A percentile compares a stretch with the other conserved stretches of the same genome.
Evolutionary conservation across 2,888 invertebrate species (phyloP).

Genomic region (Gryllus longicercus): DNA sequence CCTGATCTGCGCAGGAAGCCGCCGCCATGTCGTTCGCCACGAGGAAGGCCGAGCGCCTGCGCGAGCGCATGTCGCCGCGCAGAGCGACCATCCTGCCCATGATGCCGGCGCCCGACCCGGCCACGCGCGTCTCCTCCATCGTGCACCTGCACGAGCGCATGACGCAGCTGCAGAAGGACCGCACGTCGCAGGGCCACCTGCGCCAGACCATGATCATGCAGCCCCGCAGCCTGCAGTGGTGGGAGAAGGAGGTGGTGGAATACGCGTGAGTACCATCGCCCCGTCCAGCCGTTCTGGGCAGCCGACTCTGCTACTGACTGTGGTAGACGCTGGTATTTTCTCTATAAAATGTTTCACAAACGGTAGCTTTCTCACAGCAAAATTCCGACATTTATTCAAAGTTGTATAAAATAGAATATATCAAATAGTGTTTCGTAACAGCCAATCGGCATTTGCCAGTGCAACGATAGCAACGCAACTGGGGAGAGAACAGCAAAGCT

Average conservation of each 20-base stretch:
- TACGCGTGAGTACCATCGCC: slow-evolving; percentile 28
- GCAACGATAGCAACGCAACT: too few species aligned
- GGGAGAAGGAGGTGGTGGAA: slow-evolving; percentile 28
- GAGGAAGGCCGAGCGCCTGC: background rate
- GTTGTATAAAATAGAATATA: too few species aligned
- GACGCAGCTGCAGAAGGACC: slow-evolving; percentile 19
- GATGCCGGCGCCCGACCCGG: slow-evolving; percentile 4
- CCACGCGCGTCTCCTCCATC: background rate
- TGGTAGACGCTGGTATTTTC: too few species aligned
- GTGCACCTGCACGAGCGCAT: background rate
- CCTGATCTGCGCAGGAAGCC: background rate
- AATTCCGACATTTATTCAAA: too few species aligned
- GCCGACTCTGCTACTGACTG: too few species aligned
- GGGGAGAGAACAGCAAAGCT: too few species aligned
- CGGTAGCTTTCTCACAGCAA: too few species aligned
- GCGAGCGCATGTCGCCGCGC: background rate
- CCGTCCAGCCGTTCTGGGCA: too few species aligned
- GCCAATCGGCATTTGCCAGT: too few species aligned
- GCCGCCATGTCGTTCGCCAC: background rate
- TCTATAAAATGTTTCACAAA: too few species aligned
- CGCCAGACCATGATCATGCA: slow-evolving; percentile 26
- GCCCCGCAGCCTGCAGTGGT: slow-evolving; percentile 23
- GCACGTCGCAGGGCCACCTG: slow-evolving; percentile 19
- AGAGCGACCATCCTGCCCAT: background rate
- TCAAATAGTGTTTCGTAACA: too few species aligned